phyloP scores from a whole-genome alignment of 2,113 vertebrate species.

The Chloebia gouldiae region DNA sequence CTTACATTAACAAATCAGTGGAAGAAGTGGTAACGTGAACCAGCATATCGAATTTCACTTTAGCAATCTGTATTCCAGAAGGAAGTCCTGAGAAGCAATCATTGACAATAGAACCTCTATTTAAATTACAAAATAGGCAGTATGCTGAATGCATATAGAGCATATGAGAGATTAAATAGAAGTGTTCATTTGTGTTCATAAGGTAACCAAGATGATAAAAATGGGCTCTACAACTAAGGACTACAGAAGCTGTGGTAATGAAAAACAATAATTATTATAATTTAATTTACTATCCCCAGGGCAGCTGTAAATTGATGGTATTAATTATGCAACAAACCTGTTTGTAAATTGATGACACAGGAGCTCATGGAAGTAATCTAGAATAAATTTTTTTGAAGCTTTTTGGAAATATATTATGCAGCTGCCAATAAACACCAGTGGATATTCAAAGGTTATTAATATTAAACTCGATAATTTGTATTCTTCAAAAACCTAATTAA shows the following conservation, averaged over 20 bases:
- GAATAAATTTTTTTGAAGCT: background rate
- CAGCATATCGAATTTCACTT: slow-evolving; percentile 13
- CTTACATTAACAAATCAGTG: slow-evolving; percentile 13
- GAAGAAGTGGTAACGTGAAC: background rate
- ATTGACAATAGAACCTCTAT: slow-evolving; percentile 13
- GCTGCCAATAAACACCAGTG: background rate
- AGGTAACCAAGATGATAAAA: background rate
- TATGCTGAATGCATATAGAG: background rate
- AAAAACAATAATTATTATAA: slow-evolving; percentile 30
- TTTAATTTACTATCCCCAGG: background rate
- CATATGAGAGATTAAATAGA: background rate
- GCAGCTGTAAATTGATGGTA: background rate
- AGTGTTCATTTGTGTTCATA: background rate
- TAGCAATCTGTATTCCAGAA: slow-evolving; percentile 27
- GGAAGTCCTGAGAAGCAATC: slow-evolving; percentile 18
- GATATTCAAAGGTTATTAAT: background rate
- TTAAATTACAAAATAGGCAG: slow-evolving; percentile 24
- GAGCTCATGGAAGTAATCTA: background rate
- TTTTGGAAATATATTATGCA: background rate
- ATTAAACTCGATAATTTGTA: background rate
- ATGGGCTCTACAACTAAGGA: background rate
- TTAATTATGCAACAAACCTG: slow-evolving; percentile 28
- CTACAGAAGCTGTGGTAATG: background rate
- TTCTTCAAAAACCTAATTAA: background rate
- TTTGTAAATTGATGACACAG: background rate